Conservation (phyloP, 2,797 vertebrate species). For the Otus scops region DNA sequence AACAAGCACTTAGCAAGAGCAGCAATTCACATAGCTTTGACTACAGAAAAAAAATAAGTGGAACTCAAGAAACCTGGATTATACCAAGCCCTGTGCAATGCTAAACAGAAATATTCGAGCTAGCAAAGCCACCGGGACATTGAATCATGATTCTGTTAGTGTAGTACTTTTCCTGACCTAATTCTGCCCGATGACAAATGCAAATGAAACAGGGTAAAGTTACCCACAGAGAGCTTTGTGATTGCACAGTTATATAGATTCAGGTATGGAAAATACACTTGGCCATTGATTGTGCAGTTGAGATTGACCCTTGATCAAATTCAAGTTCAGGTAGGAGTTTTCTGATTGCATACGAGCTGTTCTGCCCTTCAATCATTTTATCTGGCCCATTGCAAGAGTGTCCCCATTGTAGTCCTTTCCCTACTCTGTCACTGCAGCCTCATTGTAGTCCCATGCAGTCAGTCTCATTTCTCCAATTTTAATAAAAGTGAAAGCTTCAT, state of each 20-base stretch:
- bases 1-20: not conserved
- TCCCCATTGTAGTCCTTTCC: not conserved
- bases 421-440: not conserved
- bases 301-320: not conserved
- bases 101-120: not conserved
- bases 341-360: not conserved
- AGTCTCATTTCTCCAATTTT: not conserved
- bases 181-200: not conserved
- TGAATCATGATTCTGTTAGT: not conserved
- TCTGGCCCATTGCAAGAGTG: not conserved
- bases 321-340: not conserved
- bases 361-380: not conserved
- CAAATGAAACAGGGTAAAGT: not conserved
- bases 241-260: not conserved
- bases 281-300: not conserved
- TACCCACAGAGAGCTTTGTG: not conserved
- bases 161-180: not conserved
- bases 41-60: not conserved
- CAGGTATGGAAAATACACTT: not conserved
- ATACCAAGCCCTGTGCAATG: not conserved
- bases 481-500: not conserved
- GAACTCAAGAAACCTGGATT: not conserved
- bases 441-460: not conserved
- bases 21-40: not conserved
- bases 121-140: not conserved